Conservation (phyloP, 64 coral and sea anemone species). For the Platygyra sinensis region DNA sequence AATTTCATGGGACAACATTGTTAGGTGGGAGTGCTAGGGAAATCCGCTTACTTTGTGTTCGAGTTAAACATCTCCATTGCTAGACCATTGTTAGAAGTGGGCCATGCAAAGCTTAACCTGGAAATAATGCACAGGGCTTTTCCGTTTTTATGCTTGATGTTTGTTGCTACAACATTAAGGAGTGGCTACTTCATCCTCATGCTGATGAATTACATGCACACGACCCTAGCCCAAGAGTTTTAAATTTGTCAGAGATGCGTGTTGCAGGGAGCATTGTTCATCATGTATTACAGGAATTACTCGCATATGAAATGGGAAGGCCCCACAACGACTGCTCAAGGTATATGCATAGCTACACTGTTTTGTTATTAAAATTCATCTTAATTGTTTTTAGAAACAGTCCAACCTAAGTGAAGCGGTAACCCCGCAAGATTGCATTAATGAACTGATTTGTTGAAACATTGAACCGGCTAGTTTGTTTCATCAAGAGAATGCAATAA, state of each 20-base stretch:
- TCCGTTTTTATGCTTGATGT: not conserved
- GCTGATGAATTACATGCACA: not conserved
- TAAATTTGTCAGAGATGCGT: conserved; percentile 2
- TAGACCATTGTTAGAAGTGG: not conserved
- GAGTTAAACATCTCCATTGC: not conserved
- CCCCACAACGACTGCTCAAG: not conserved
- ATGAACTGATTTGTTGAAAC: too few species aligned
- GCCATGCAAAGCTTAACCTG: not conserved
- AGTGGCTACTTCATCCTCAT: not conserved
- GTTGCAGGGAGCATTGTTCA: not conserved
- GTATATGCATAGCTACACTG: not conserved
- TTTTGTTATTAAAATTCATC: too few species aligned
- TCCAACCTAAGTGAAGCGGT: too few species aligned
- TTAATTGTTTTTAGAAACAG: too few species aligned
- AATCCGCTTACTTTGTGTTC: too few species aligned
- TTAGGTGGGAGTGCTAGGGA: too few species aligned
- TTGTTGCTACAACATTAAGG: too few species aligned
- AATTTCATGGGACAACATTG: too few species aligned
- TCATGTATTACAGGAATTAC: too few species aligned
- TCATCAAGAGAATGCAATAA: too few species aligned
- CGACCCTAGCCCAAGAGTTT: not conserved
- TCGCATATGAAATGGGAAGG: conserved; percentile 8
- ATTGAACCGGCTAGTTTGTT: too few species aligned
- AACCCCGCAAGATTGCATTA: too few species aligned
- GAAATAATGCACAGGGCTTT: not conserved